A percentile compares a stretch with the other conserved stretches of the same genome.
These are phyloP conservation scores for Holotrichia oblita DNA, from an alignment of 1,140 invertebrate species.

Conservation along the genomic window DNA sequence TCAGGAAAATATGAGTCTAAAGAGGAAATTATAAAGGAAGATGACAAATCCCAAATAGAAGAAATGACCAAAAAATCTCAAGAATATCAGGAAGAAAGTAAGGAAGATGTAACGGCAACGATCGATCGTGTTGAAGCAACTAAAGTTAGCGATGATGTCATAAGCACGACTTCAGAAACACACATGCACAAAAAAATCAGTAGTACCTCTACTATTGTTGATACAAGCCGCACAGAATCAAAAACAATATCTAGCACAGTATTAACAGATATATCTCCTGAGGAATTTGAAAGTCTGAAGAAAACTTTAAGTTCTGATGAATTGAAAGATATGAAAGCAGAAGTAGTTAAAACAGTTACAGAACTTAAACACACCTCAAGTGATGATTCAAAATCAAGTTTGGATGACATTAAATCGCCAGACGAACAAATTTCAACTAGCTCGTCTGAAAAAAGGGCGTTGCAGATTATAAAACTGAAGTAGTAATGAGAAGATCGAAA, in stretches of 20 bases:
- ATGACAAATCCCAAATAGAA: constrained; percentile 47
- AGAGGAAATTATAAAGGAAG: constrained; percentile 43
- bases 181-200: constrained; percentile 41
- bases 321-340: constrained; percentile 3
- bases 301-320: neutral
- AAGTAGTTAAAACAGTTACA: constrained; percentile 43
- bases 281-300: constrained; percentile 14
- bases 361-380: constrained; percentile 56
- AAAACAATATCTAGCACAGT: constrained; percentile 38
- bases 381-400: constrained; percentile 61
- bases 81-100: constrained; percentile 59
- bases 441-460: constrained; percentile 56
- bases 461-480: constrained; percentile 53
- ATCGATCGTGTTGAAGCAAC: constrained; percentile 52
- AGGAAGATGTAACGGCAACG: constrained; percentile 61
- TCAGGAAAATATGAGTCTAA: constrained; percentile 31
- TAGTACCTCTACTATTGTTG: constrained; percentile 15
- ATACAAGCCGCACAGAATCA: constrained; percentile 28
- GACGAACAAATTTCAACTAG: constrained; percentile 55
- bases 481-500: constrained; percentile 59
- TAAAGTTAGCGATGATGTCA: constrained; percentile 44
- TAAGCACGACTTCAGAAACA: constrained; percentile 40
- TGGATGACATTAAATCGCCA: constrained; percentile 60
- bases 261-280: constrained; percentile 7
- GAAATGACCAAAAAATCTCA: constrained; percentile 41